These are phyloP conservation scores for Perithous albicinctus DNA, from an alignment of 2,888 invertebrate genomes.

Conservation along the genomic window DNA sequence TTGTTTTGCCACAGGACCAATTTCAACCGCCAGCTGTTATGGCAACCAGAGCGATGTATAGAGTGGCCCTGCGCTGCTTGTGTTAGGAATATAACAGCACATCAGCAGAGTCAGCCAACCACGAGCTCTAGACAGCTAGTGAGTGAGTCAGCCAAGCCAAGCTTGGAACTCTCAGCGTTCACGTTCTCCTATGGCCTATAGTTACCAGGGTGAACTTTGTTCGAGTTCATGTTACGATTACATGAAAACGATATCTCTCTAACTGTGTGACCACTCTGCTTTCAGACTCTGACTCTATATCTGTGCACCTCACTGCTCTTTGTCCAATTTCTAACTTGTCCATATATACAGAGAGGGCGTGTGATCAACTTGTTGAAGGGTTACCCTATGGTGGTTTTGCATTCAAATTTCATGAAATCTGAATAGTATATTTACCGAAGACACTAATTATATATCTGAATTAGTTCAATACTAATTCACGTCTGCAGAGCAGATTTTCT, in stretches of 20 bases:
- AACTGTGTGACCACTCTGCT: slow-evolving; percentile 3
- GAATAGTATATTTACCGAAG: not conserved
- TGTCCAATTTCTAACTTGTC: slow-evolving; percentile 19
- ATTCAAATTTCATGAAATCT: not conserved
- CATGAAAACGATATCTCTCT: slow-evolving; percentile 57
- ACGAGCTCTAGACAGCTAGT: slow-evolving; percentile 30
- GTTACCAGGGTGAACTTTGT: slow-evolving; percentile 56
- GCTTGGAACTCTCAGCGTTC: slow-evolving; percentile 42
- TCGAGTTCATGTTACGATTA: slow-evolving; percentile 52
- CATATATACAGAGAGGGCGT: not conserved
- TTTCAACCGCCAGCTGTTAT: slow-evolving; percentile 71
- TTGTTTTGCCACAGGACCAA: slow-evolving; percentile 71
- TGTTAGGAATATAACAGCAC: slow-evolving; percentile 54
- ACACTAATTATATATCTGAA: not conserved
- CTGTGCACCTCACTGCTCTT: not conserved
- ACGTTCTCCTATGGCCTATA: slow-evolving; percentile 37
- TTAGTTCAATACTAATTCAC: not conserved
- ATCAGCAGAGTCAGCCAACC: slow-evolving; percentile 51
- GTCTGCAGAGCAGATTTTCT: too few species aligned
- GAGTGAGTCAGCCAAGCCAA: slow-evolving; percentile 40
- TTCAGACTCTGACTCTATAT: not conserved
- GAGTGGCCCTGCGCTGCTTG: not conserved
- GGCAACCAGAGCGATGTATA: slow-evolving; percentile 52
- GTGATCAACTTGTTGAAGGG: not conserved
- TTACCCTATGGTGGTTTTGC: not conserved